A percentile compares a stretch with the other conserved stretches of the same genome.
phyloP scores from a whole-genome alignment of 2,797 vertebrate species.

The Mus spretus region DNA sequence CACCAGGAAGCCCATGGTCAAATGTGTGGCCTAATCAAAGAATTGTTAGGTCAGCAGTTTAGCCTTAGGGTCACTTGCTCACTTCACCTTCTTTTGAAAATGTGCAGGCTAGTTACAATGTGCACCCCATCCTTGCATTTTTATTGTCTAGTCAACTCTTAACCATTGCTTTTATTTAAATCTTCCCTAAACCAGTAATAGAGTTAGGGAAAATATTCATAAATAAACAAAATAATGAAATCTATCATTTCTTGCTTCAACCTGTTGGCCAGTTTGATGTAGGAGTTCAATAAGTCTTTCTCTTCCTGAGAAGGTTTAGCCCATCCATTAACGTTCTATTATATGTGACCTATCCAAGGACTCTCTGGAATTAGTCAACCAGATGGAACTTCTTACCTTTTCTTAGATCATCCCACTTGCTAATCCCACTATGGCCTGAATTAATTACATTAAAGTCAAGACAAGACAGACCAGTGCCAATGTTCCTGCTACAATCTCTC shows the following conservation, averaged over 20 bases:
- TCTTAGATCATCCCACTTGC: not conserved
- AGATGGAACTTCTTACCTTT: not conserved
- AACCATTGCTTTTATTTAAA: not conserved
- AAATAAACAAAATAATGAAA: not conserved
- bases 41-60: not conserved
- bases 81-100: slow-evolving; percentile 1
- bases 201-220: slow-evolving; percentile 5
- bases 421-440: not conserved
- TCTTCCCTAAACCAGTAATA: not conserved
- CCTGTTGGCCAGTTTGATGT: not conserved
- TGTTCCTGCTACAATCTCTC: not conserved
- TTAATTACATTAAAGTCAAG: not conserved
- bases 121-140: not conserved
- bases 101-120: not conserved
- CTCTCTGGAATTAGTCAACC: not conserved
- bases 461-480: not conserved
- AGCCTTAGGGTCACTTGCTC: not conserved
- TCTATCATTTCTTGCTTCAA: not conserved
- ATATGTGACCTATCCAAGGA: not conserved
- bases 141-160: slow-evolving; percentile 15
- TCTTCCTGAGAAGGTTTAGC: not conserved
- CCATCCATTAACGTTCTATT: not conserved
- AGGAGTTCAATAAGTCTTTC: not conserved
- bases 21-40: not conserved
- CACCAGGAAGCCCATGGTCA: slow-evolving; percentile 41